phyloP scores from a whole-genome alignment of 2,888 invertebrate species.

The Cephus runcator region DNA sequence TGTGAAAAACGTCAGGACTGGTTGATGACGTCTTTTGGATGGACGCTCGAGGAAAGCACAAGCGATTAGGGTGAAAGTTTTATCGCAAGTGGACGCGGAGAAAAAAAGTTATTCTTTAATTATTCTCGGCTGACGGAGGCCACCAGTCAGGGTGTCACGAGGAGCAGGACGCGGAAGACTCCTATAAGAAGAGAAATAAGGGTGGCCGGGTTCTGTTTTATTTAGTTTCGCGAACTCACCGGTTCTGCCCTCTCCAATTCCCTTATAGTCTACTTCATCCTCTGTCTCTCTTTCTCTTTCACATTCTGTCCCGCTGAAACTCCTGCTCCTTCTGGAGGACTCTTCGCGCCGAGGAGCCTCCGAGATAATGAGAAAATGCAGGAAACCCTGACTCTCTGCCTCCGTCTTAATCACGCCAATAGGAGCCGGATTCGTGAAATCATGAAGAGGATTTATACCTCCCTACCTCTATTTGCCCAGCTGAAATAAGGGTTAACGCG shows the following conservation, averaged over 20 bases:
- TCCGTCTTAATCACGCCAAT: constrained; percentile 42
- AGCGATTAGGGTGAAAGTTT: no score
- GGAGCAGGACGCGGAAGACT: background rate
- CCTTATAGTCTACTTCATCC: background rate
- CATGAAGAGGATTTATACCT: constrained; percentile 33
- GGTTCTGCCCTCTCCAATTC: background rate
- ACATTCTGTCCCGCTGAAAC: constrained; percentile 1
- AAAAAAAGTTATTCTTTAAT: constrained; percentile 8
- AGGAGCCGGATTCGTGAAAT: constrained; percentile 36
- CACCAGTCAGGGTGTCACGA: constrained; percentile 14
- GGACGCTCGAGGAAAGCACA: no score
- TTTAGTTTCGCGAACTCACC: constrained; percentile 31
- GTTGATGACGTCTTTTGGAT: no score
- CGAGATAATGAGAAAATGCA: constrained; percentile 52
- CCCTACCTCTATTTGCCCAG: constrained; percentile 28
- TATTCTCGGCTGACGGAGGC: constrained; percentile 7
- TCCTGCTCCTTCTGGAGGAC: constrained; percentile 10
- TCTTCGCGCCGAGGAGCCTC: constrained; percentile 8
- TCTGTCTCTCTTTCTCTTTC: constrained; percentile 7
- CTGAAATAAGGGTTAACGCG: background rate
- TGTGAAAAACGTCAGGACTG: no score
- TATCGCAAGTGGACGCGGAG: background rate
- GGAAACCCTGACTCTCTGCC: constrained; percentile 31
- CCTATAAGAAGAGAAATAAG: constrained; percentile 2
- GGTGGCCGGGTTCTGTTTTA: constrained; percentile 27